phyloP scores from a whole-genome alignment of 1,140 invertebrate genomes.

The Reticulitermes speratus region DNA sequence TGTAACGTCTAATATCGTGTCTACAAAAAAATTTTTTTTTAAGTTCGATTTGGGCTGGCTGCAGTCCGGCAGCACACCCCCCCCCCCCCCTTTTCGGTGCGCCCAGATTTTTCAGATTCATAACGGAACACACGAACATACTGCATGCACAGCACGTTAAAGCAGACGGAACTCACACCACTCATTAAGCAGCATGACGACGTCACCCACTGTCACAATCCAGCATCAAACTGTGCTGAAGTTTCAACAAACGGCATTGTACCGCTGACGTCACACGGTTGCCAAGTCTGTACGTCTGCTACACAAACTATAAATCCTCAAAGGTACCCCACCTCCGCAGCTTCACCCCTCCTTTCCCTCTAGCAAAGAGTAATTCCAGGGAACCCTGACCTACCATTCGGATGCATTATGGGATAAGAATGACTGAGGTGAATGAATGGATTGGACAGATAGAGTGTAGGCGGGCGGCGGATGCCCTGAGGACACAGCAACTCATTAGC shows the following conservation, averaged over 20 bases:
- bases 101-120: no score
- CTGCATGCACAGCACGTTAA: no score
- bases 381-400: constrained; percentile 20
- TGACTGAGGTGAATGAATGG: constrained; percentile 21
- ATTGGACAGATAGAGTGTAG: background rate
- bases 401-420: constrained; percentile 27
- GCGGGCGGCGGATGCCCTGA: background rate
- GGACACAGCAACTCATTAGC: background rate
- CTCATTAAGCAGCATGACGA: no score
- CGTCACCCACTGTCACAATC: no score
- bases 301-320: constrained; percentile 27
- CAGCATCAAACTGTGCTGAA: background rate
- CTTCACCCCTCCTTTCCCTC: background rate
- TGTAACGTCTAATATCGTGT: no score
- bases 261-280: background rate
- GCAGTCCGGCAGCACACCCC: no score
- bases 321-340: background rate
- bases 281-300: constrained; percentile 21
- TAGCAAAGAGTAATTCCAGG: constrained; percentile 15
- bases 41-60: no score
- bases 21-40: no score
- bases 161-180: no score
- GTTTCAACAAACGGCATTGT: background rate
- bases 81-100: no score
- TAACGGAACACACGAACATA: no score